Percentiles rank a stretch among this genome's conserved stretches.
phyloP scores from a whole-genome alignment of 1,140 invertebrate genomes.

The Aphelinus certus region DNA sequence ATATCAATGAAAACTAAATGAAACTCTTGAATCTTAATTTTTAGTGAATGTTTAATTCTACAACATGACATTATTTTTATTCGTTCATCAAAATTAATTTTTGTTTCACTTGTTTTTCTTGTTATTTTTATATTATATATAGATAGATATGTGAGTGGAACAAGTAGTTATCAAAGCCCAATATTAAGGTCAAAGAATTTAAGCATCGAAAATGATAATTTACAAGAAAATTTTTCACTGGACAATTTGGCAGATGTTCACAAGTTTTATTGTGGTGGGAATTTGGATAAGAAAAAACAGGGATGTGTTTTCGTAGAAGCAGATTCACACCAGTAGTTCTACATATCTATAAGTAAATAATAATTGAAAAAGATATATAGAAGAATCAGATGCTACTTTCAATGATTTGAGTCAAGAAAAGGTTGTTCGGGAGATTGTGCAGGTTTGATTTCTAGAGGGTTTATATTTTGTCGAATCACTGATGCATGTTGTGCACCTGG shows the following conservation, averaged over 20 bases:
- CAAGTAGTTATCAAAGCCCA: conserved; percentile 92
- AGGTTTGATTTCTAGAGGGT: too few species aligned
- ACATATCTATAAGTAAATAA: conserved; percentile 92
- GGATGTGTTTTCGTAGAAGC: conserved; percentile 90
- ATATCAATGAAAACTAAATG: too few species aligned
- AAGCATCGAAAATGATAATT: conserved; percentile 72
- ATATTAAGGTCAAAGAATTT: conserved; percentile 77
- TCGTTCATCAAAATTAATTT: too few species aligned
- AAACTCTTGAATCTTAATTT: too few species aligned
- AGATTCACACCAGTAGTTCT: conserved; percentile 76
- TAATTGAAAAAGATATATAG: conserved; percentile 90
- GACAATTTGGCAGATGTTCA: conserved; percentile 93
- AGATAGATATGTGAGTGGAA: conserved; percentile 92
- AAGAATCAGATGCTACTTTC: conserved; percentile 83
- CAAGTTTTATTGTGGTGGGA: conserved; percentile 77
- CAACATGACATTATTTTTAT: too few species aligned
- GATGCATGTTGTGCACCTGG: too few species aligned
- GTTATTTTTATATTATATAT: too few species aligned
- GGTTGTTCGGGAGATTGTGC: too few species aligned
- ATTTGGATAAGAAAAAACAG: conserved; percentile 80
- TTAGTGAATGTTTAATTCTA: too few species aligned
- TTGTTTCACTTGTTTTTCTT: too few species aligned
- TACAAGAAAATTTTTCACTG: conserved; percentile 84
- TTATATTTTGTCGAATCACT: too few species aligned
- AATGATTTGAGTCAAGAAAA: conserved; percentile 86